phyloP scores from a whole-genome alignment of 30 jellyfish, hydroid and myxozoan genomes.

The Hydractinia symbiolongicarpus region DNA sequence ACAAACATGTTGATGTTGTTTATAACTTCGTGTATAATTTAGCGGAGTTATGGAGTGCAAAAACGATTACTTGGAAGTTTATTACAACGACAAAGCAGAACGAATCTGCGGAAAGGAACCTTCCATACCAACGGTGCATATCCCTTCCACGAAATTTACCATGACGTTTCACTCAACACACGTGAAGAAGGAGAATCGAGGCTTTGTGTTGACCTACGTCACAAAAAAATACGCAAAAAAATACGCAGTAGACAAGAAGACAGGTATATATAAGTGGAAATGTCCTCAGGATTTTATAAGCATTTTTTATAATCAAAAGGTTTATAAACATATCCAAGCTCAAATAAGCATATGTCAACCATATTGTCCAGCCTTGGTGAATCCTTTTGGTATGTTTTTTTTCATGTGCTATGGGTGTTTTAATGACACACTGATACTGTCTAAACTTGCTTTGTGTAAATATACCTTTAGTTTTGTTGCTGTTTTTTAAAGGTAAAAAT shows the following conservation, averaged over 20 bases:
- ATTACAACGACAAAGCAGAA: slow-evolving; percentile 57
- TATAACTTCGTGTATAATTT: neutral
- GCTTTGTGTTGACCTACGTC: slow-evolving; percentile 66
- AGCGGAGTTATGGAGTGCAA: slow-evolving; percentile 46
- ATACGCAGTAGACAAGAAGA: slow-evolving; percentile 21
- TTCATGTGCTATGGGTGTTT: no score
- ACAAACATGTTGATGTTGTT: no score
- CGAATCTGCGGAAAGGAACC: slow-evolving; percentile 54
- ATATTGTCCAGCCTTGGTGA: no score
- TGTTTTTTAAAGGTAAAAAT: no score
- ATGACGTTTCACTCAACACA: slow-evolving; percentile 56
- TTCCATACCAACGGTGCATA: slow-evolving; percentile 28
- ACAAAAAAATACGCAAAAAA: slow-evolving; percentile 34
- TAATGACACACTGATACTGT: no score
- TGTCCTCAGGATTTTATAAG: no score
- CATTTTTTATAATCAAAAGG: no score
- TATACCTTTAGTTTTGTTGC: no score
- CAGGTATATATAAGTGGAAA: neutral
- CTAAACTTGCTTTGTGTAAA: no score
- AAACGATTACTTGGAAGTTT: slow-evolving; percentile 59
- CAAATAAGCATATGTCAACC: no score
- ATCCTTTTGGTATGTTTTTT: no score
- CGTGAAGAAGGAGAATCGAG: slow-evolving; percentile 38
- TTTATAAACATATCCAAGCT: no score
- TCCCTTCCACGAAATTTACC: slow-evolving; percentile 39